A percentile compares a stretch with the other conserved stretches of the same genome.
Evolutionary conservation across 2,797 vertebrate species (phyloP).

Genomic region (Sandelia bainsii): DNA sequence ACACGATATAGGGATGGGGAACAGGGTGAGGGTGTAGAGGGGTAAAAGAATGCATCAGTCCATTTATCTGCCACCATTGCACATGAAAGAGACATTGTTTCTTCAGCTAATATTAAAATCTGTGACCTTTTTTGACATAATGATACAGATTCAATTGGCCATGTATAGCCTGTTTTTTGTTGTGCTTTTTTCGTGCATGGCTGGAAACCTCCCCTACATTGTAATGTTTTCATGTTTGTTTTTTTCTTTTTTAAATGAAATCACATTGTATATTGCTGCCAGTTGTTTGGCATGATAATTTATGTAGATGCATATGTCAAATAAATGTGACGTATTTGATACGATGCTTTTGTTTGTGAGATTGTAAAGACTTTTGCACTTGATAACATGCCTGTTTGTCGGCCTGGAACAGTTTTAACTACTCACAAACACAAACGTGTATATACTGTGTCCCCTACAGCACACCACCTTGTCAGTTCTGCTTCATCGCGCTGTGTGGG

Average conservation of each 20-base stretch:
- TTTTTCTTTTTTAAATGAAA: conserved; percentile 35
- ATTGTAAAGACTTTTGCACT: conserved; percentile 5
- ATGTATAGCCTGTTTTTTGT: not conserved
- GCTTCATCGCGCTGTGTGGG: conserved; percentile 46
- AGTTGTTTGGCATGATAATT: conserved; percentile 63
- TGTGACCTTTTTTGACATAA: conserved; percentile 10
- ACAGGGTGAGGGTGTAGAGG: not conserved
- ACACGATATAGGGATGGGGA: not conserved
- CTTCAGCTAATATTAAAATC: not conserved
- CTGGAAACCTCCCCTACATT: conserved; percentile 15
- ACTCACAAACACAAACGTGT: conserved; percentile 8
- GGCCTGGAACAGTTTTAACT: conserved; percentile 22
- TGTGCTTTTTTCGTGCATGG: not conserved
- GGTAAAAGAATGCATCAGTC: conserved; percentile 2
- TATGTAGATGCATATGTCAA: conserved; percentile 58
- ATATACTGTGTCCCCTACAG: conserved; percentile 25
- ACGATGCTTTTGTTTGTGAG: conserved; percentile 17
- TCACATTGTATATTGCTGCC: conserved; percentile 47
- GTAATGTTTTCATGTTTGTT: conserved; percentile 24
- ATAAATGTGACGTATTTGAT: conserved; percentile 62
- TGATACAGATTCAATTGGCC: conserved; percentile 9
- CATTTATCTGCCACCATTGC: conserved; percentile 25
- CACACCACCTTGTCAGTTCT: conserved; percentile 45
- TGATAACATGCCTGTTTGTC: not conserved
- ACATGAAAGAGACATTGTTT: conserved; percentile 15